These are phyloP conservation scores for Physella acuta DNA, from an alignment of 1,140 invertebrate species.

Conservation along the genomic window DNA sequence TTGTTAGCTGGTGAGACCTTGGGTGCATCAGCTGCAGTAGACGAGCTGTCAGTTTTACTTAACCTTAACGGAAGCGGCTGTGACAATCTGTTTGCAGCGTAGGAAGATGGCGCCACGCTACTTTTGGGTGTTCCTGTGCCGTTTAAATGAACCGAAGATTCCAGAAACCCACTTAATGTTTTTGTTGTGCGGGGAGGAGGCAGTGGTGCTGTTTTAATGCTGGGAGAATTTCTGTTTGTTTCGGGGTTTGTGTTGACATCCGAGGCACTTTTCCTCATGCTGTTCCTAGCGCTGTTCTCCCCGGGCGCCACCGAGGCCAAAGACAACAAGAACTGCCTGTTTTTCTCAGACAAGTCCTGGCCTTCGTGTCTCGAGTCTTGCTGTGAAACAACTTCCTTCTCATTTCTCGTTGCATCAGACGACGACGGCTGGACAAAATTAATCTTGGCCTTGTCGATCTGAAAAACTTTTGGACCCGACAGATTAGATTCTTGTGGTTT, in stretches of 20 bases:
- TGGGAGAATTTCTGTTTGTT: not conserved
- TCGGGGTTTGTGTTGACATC: not conserved
- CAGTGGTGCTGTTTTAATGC: not conserved
- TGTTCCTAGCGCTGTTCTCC: not conserved
- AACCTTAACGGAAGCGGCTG: not conserved
- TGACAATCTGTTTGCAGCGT: no score
- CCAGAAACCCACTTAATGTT: not conserved
- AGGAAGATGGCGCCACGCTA: no score
- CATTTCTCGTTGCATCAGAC: no score
- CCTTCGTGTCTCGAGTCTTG: not conserved
- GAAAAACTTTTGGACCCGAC: no score
- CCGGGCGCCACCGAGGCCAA: not conserved
- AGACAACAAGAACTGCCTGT: conserved; percentile 10
- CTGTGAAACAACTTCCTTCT: not conserved
- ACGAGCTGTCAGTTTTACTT: not conserved
- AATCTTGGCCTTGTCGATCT: not conserved
- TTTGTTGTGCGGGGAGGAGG: not conserved
- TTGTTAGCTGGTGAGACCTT: not conserved
- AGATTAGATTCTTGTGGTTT: no score
- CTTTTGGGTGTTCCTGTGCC: not conserved
- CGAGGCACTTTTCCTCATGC: not conserved
- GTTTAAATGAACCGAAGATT: not conserved
- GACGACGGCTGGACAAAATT: not conserved
- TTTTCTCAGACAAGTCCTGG: not conserved
- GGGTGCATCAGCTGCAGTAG: not conserved